Evolutionary conservation across 2,888 invertebrate species (phyloP), one percentile per base, ranked within the genome.

Genomic region (Parnassius orleans): DNA sequence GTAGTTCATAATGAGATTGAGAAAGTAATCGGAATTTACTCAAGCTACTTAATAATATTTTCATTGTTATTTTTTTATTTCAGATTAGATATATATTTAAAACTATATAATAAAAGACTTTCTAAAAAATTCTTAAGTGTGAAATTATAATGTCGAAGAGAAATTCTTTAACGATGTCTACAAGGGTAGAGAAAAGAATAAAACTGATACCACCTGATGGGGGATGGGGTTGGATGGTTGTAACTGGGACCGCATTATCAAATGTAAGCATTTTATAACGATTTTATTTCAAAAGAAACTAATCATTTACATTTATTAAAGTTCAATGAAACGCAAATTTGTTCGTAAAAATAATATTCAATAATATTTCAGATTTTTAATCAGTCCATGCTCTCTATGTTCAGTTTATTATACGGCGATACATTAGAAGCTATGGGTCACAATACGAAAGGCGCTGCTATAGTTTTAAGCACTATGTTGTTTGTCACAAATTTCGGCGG

Each of bases 161-260:
- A 66, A 80, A 74, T 66, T 72, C 77, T 44, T 67, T 82, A 65
- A 73, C 69, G 43, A 51, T 69, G 43, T 65, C 73, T 60, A 75
- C 71, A 42, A 82, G 72, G 66, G 80, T 77, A 14, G 80, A 83
- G 68, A 90, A 82, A 72, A 79, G 80, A 64, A 79, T 79, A 46
- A 90, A 81, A 75, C 73, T 87, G 62, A 78, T 92, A 43, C 90
- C 93, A 1, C 95, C 95, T 0, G 94, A 95, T 77, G 95, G 95
- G 47, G 95, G 95, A 0, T 95, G 94, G 94, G 95, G 95, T 0
- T 95, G 95, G 95, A 90, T 95, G 83, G 93, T 95, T 2, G 90
- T 95, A 7, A 75, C 93, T 57, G 95, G 95, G 51, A 93, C 93
- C 33, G 94, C 94, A 53, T 67, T 94, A 11, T 92, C 93, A 65